Base-by-base conservation (phyloP, 2,888 invertebrate species). In the Caenorhabditis sp. region DNA sequence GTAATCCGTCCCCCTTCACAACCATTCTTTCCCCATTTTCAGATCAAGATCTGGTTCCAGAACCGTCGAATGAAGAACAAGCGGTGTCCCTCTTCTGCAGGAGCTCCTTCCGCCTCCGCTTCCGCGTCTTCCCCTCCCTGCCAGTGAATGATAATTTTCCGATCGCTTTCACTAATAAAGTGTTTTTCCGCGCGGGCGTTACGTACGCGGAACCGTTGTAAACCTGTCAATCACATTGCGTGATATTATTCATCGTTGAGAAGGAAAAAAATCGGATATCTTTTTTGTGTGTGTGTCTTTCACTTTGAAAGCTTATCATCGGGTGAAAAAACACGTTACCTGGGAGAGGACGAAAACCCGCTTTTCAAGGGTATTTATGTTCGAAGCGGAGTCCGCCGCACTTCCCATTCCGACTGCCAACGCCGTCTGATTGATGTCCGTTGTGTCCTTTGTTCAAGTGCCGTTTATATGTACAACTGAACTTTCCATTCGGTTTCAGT, bases 1-100 rank as follows among this genome's bases (percentile, higher is more conserved):
- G 6, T 13, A 35, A 9, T 35, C 11, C 35, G 81, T 20, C 20
- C 24, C 24, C 9, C 24, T 9, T 9, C 20, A 13, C 15, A n/a
- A 75, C 95, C 96, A 95, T 92, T 98, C 46, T 5, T 35, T 13
- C 9, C 35, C 30, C 15, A 48, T 98, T 98, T 98, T 9, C 96
- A 96, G 93, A 96, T 96, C 83, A 88, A 88, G 76, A 88, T 88
- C 58, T 88, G 88, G 97, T 98, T 98, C 90, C 97, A 98, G 92
- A 97, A 97, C 90, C 92, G 97, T 55, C 93, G 97, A 86, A 97
- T 97, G 97, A 97, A 97, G 90, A 96, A 96, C 96, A 98, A 98
- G 90, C 92, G 98, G 20, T 83, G 83, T 52, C 63, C 72, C 46
- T 59, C 68, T 7, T 55, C 62, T 0, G 32, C 71, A 11, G 46